Evolutionary conservation across 2,113 vertebrate genomes (phyloP), one percentile per base, ranked within the genome.

Genomic region (Mellivora capensis): DNA sequence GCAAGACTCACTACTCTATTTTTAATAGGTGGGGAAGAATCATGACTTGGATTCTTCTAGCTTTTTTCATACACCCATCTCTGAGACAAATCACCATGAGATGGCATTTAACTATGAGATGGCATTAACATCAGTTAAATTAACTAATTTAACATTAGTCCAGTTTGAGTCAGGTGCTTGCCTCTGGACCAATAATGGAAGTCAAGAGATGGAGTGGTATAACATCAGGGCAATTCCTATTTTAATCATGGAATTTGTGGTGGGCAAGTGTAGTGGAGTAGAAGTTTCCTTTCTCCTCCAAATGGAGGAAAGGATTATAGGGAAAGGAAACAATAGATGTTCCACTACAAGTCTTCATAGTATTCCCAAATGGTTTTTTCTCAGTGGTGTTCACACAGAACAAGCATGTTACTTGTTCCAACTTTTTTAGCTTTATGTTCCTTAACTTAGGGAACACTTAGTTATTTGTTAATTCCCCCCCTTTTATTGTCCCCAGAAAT

Each of bases 181-280:
- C n/a, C 7, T 29, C 9, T 57, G 61, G 14, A n/a, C 29, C 27
- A 87, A 23, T 20, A 11, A 86, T 44, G 14, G 31, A 89, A 76
- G 7, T 59, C 27, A 15, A 7, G 21, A n/a, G 15, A 1, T 3
- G 17, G 11, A 15, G 62, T 23, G 49, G n/a, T 57, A 42, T 61
- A 59, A 69, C 82, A 49, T 29, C 47, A 85, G 49, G 15, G 21
- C 27, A 54, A 72, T 62, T 90, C 67, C 42, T 72, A 20, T 80
- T 80, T 52, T 54, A 86, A 29, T 79, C 29, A 18, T 7, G 54
- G 29, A 31, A 18, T 57, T 77, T 47, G 18, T 74, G 29, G 21
- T 6, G 18, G 25, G 2, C 3, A 0, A 8, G 42, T 2, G 5
- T 4, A 21, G 15, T 12, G 18, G 15, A 47, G 49, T 23, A 59